Conservation (phyloP, 1,140 invertebrate genomes). For the Drosophila nasuta region DNA sequence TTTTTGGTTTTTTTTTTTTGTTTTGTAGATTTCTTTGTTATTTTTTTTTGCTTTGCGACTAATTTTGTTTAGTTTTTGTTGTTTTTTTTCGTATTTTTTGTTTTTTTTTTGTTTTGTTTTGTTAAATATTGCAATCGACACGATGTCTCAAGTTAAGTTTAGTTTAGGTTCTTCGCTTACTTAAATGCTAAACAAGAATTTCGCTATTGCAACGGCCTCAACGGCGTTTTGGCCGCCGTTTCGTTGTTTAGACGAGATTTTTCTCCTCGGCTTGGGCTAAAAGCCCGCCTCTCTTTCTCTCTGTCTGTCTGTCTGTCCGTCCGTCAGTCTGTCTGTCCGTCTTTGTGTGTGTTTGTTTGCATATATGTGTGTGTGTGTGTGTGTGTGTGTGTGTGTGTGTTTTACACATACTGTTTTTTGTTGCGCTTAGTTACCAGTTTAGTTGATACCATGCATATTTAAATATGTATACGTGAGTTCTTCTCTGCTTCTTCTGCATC, state of each 20-base stretch:
- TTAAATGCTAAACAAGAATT: slow-evolving; percentile 82
- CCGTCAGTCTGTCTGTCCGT: slow-evolving; percentile 12
- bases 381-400: slow-evolving; percentile 60
- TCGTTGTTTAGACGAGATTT: slow-evolving; percentile 65
- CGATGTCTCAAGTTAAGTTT: slow-evolving; percentile 34
- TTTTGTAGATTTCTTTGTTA: slow-evolving; percentile 73
- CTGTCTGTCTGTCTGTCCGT: slow-evolving; percentile 3
- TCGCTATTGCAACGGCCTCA: slow-evolving; percentile 69
- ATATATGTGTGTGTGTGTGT: slow-evolving; percentile 15
- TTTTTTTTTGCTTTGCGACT: slow-evolving; percentile 69
- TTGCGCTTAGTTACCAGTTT: slow-evolving; percentile 77
- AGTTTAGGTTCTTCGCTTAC: slow-evolving; percentile 50
- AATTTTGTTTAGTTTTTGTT: slow-evolving; percentile 42
- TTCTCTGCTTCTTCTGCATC: slow-evolving; percentile 6
- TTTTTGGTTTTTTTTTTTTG: slow-evolving; percentile 30
- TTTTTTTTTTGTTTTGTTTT: slow-evolving; percentile 5
- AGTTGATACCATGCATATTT: slow-evolving; percentile 75
- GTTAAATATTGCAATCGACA: slow-evolving; percentile 43
- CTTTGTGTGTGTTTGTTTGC: slow-evolving; percentile 19
- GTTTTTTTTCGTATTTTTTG: slow-evolving; percentile 16
- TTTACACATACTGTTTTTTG: slow-evolving; percentile 70
- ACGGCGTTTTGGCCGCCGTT: slow-evolving; percentile 43
- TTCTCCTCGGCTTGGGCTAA: slow-evolving; percentile 24
- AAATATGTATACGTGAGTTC: slow-evolving; percentile 66
- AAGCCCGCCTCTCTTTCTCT: slow-evolving; percentile 1